phyloP scores from a whole-genome alignment of 2,888 invertebrate genomes.

The Erpobdella octoculata region DNA sequence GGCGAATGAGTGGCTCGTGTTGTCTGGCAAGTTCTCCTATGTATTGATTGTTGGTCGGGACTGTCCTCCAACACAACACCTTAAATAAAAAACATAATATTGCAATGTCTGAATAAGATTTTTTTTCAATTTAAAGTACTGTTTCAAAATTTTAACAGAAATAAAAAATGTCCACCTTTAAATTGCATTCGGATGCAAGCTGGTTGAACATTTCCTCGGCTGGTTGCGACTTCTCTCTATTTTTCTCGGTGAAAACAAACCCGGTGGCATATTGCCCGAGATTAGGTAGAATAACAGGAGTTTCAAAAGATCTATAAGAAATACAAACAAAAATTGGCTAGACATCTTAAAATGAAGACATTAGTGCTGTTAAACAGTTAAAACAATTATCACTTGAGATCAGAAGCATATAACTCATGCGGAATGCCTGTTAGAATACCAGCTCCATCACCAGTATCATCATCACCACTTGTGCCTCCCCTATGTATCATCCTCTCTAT shows the following conservation, averaged over 20 bases:
- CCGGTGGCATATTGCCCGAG: slow-evolving; percentile 90
- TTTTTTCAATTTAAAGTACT: background rate
- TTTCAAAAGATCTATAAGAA: background rate
- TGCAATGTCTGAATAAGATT: background rate
- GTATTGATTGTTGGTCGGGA: slow-evolving; percentile 74
- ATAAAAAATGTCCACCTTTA: too few species aligned
- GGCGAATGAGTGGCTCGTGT: slow-evolving; percentile 90
- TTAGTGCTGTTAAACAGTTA: background rate
- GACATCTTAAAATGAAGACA: background rate
- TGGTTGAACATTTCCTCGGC: slow-evolving; percentile 30
- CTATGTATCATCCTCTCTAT: slow-evolving; percentile 97
- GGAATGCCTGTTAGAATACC: slow-evolving; percentile 94
- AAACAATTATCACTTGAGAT: slow-evolving; percentile 42
- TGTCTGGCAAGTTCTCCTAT: slow-evolving; percentile 86
- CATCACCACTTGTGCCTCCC: slow-evolving; percentile 97
- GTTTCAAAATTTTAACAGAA: too few species aligned
- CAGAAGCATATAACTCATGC: slow-evolving; percentile 76
- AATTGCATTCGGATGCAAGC: slow-evolving; percentile 25
- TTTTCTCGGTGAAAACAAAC: slow-evolving; percentile 76
- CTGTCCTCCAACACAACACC: slow-evolving; percentile 86
- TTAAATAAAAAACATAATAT: slow-evolving; percentile 42
- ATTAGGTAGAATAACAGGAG: slow-evolving; percentile 57
- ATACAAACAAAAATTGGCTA: too few species aligned
- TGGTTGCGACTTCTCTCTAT: slow-evolving; percentile 42
- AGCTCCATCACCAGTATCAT: slow-evolving; percentile 97